Percentiles rank a stretch among this genome's conserved stretches.
Conservation (phyloP, 2,888 invertebrate species). For the Chloroclystis v-ata region DNA sequence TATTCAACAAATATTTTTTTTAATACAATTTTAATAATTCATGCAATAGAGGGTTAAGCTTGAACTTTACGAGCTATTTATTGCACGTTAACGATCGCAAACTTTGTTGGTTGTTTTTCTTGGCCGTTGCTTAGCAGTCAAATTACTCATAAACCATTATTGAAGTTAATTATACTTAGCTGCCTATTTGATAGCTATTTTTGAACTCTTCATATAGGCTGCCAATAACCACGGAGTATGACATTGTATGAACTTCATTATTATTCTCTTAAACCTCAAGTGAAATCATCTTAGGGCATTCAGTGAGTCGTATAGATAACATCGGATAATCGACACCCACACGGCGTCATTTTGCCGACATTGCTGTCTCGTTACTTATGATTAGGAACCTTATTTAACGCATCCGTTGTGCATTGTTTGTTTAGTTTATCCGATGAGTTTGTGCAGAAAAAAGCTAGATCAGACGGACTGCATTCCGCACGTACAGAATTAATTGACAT, state of each 20-base stretch:
- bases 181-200: conserved; percentile 6
- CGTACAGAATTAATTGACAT: conserved; percentile 3
- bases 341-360: conserved; percentile 48
- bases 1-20: too few species aligned
- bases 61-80: conserved; percentile 50
- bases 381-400: conserved; percentile 41
- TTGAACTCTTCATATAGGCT: background rate
- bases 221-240: background rate
- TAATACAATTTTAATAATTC: too few species aligned
- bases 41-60: too few species aligned
- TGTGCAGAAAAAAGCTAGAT: background rate
- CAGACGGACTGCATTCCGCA: background rate
- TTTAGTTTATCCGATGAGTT: conserved; percentile 10
- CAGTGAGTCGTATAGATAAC: conserved; percentile 40
- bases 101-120: conserved; percentile 44
- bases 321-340: conserved; percentile 61
- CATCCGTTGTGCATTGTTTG: conserved; percentile 14
- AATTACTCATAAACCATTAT: conserved; percentile 34
- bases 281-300: conserved; percentile 42
- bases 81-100: conserved; percentile 34
- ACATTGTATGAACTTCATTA: background rate
- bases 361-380: conserved; percentile 57
- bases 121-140: conserved; percentile 39
- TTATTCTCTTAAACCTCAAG: conserved; percentile 14
- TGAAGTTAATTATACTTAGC: conserved; percentile 9